These are phyloP conservation scores for Nomada fabriciana DNA, from an alignment of 2,888 invertebrate species.

Conservation along the genomic window DNA sequence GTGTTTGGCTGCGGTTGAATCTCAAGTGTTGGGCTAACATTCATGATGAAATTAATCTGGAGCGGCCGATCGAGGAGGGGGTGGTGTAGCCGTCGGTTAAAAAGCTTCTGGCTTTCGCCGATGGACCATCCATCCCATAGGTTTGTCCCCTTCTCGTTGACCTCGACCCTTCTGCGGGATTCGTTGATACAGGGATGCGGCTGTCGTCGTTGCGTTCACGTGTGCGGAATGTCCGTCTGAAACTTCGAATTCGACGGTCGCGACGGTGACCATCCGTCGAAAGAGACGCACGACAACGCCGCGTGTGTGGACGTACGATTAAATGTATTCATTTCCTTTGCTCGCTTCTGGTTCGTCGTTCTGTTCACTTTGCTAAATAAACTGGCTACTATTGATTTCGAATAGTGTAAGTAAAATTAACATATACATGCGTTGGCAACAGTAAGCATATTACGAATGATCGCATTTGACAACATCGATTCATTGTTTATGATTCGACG, in stretches of 20 bases:
- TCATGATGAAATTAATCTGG: constrained; percentile 84
- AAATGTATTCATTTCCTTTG: neutral
- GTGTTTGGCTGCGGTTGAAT: constrained; percentile 82
- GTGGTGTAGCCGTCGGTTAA: constrained; percentile 72
- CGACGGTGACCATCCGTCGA: constrained; percentile 2
- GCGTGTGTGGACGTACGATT: neutral
- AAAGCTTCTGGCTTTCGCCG: constrained; percentile 72
- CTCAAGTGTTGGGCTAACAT: constrained; percentile 84
- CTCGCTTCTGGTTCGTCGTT: neutral
- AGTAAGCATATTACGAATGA: neutral
- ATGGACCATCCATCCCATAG: constrained; percentile 63
- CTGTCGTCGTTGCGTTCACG: constrained; percentile 14
- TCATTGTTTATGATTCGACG: neutral
- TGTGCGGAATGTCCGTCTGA: constrained; percentile 33
- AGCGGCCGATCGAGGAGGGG: constrained; percentile 67
- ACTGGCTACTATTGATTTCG: neutral
- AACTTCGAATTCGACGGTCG: constrained; percentile 21
- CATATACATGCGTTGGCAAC: too few relatives aligned
- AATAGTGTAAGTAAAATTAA: too few relatives aligned
- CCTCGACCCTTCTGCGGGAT: constrained; percentile 61
- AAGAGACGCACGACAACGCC: neutral
- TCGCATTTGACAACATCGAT: neutral
- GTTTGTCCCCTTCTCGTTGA: constrained; percentile 59
- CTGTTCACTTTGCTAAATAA: neutral
- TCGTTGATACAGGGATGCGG: constrained; percentile 36